Evolutionary conservation across 2,113 vertebrate genomes (phyloP), one percentile per base, ranked within the genome.

Genomic region (Cynocephalus volans): DNA sequence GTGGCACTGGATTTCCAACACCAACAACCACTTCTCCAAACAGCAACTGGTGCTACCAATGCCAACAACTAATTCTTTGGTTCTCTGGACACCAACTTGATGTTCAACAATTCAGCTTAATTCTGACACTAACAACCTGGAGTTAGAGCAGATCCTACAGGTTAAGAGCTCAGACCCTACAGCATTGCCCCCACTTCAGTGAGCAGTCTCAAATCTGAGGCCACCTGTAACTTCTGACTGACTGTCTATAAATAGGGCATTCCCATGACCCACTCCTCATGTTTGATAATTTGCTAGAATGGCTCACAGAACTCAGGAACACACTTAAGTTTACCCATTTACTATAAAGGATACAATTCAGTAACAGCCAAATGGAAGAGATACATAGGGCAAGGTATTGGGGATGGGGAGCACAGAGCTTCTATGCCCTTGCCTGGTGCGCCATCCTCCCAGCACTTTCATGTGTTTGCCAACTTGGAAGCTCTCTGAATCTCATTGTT

Each of bases 291-390:
- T 86, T 80, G 33, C 33, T 54, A 80, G 80, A 79, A 75, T 18
- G 60, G 41, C 64, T 62, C 64, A 64, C 2, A 45, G 52, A 70
- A 86, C 45, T 79, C 41, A 91, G 82, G 81, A 91, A 45, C 6
- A 26, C 17, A 62, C 4, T 28, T 87, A 31, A 5, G 18, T 83
- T 94, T 81, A 72, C 45, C 18, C 31, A 11, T 41, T 45, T 95
- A 52, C 80, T 85, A 19, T 24, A 79, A 95, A 95, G 81, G 64
- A 62, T n/a, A n/a, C 50, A 88, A 19, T 19, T 94, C 13, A 58
- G 13, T 33, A 91, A 54, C 45, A 72, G 73, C 56, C 15, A 56
- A 62, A 21, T 11, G 52, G 72, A 79, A 62, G 81, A 62, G 54
- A 8, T 41, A 26, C 10, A 1, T 18, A 56, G 73, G 54, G 21